phyloP scores from a whole-genome alignment of 2,888 invertebrate species.

The Cyclophora albipunctata region DNA sequence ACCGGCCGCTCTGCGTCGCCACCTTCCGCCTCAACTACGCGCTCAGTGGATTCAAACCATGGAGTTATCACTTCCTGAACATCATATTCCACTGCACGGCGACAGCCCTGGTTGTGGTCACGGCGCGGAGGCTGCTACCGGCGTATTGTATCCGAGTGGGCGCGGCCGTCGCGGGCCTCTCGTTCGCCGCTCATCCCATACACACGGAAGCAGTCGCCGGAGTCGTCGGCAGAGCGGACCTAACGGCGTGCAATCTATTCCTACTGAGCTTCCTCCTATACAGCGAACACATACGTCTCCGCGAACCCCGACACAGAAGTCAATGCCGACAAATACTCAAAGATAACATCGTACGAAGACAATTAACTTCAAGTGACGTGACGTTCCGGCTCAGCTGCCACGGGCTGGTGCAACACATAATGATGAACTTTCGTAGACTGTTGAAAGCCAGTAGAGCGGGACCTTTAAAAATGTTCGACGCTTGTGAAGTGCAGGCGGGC shows the following conservation, averaged over 20 bases:
- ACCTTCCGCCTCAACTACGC: slow-evolving; percentile 90
- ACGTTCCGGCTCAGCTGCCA: slow-evolving; percentile 63
- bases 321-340: slow-evolving; percentile 51
- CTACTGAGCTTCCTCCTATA: slow-evolving; percentile 91
- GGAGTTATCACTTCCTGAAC: slow-evolving; percentile 91
- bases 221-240: slow-evolving; percentile 95
- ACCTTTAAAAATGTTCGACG: slow-evolving; percentile 53
- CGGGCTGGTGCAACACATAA: slow-evolving; percentile 57
- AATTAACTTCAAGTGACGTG: slow-evolving; percentile 41
- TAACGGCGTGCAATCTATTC: slow-evolving; percentile 93
- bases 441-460: slow-evolving; percentile 58
- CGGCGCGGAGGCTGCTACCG: slow-evolving; percentile 82
- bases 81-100: slow-evolving; percentile 90
- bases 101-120: slow-evolving; percentile 86
- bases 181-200: slow-evolving; percentile 96
- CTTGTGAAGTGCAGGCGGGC: slow-evolving; percentile 46
- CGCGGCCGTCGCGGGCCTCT: slow-evolving; percentile 84
- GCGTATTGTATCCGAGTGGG: slow-evolving; percentile 78
- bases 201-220: slow-evolving; percentile 98
- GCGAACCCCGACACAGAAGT: slow-evolving; percentile 65
- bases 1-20: slow-evolving; percentile 92
- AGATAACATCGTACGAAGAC: slow-evolving; percentile 41
- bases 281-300: slow-evolving; percentile 82
- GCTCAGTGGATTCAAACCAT: slow-evolving; percentile 84
- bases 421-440: slow-evolving; percentile 60